These are phyloP conservation scores for Bergia sp. DNA, from an alignment of 92 coral and sea anemone species.

Conservation along the genomic window DNA sequence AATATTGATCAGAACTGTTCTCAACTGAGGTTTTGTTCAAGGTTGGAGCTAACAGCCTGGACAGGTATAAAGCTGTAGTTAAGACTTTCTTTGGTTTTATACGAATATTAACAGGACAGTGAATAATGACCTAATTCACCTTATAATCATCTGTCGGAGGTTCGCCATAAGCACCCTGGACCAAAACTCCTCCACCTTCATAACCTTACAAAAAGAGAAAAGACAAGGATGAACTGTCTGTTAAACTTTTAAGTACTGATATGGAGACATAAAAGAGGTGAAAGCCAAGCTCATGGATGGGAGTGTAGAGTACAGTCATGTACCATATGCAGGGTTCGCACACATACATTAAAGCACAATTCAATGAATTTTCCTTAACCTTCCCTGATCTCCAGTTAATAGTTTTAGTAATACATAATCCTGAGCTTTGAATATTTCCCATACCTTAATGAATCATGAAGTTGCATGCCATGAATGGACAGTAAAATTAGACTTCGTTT, in stretches of 20 bases:
- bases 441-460: too few species aligned
- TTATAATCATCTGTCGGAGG: conserved; percentile 85
- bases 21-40: too few species aligned
- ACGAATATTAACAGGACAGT: too few species aligned
- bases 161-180: conserved; percentile 91
- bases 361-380: too few species aligned
- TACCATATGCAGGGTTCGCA: too few species aligned
- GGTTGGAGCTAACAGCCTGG: too few species aligned
- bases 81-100: neutral
- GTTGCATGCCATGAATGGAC: too few species aligned
- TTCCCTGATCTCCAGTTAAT: too few species aligned
- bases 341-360: too few species aligned
- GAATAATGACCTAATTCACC: conserved; percentile 51
- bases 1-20: too few species aligned
- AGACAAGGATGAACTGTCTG: neutral
- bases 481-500: too few species aligned
- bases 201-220: conserved; percentile 54
- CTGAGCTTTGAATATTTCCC: neutral
- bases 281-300: neutral
- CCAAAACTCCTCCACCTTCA: conserved; percentile 93
- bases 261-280: neutral
- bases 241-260: neutral
- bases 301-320: neutral
- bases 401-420: neutral
- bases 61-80: too few species aligned